Percentiles rank a stretch among this genome's conserved stretches.
These are phyloP conservation scores for Elachura formosa DNA, from an alignment of 2,113 vertebrate species.

Conservation along the genomic window DNA sequence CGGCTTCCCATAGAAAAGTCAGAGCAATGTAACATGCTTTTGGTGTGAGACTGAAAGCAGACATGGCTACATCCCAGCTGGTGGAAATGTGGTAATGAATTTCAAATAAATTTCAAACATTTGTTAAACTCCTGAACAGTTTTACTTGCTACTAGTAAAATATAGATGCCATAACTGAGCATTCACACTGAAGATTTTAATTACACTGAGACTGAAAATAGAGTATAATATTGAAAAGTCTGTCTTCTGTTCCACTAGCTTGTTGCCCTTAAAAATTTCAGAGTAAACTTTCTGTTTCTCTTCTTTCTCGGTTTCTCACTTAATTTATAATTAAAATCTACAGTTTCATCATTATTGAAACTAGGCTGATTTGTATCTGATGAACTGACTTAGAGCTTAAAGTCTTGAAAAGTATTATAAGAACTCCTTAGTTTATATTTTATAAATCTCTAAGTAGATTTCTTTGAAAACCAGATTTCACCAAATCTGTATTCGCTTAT, in stretches of 20 bases:
- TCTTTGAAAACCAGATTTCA: background rate
- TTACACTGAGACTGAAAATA: conserved; percentile 13
- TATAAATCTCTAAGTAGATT: background rate
- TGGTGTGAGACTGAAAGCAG: conserved; percentile 46
- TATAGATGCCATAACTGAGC: conserved; percentile 14
- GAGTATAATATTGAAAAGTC: background rate
- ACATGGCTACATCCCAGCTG: conserved; percentile 2
- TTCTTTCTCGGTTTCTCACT: background rate
- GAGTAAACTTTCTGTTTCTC: background rate
- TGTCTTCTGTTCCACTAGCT: background rate
- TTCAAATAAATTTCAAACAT: conserved; percentile 49
- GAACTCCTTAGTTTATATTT: background rate
- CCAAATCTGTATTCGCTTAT: background rate
- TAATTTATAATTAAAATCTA: background rate
- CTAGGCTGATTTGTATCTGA: background rate
- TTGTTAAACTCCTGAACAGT: conserved; percentile 32
- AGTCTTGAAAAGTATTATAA: background rate
- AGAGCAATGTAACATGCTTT: background rate
- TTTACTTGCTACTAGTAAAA: conserved; percentile 31
- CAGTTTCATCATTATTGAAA: background rate
- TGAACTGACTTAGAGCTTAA: background rate
- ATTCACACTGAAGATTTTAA: conserved; percentile 20
- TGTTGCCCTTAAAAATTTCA: background rate
- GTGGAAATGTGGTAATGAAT: conserved; percentile 41
- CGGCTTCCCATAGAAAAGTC: background rate